Base-by-base conservation (phyloP, 2,797 vertebrate species). In the Spinus pinus region DNA sequence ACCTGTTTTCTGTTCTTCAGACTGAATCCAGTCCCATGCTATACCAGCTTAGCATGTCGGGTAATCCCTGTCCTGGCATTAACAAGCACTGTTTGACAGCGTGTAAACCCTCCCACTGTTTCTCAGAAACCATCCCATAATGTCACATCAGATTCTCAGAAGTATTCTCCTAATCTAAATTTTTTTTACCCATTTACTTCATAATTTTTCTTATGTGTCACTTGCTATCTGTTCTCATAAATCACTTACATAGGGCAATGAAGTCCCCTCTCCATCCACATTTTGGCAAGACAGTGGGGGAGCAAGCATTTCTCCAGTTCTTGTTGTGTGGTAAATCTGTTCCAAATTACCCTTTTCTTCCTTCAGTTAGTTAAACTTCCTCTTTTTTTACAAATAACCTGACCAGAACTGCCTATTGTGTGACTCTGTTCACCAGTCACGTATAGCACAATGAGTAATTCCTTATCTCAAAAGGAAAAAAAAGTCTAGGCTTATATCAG, bases 1-100 rank as follows among this genome's bases (percentile, higher is more conserved):
- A 74, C 42, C 27, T 50, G 56, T 50, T 28, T 84, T 27, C 41
- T 16, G 27, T 75, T 60, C 35, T 65, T 47, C 61, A 49, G 46
- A 81, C 33, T 37, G 21, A 93, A 81, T 44, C n/a, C 22, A 80
- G 56, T 25, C 33, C 35, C 31, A 64, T 80, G 25, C n/a, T 80
- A 0, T n/a, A 77, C 61, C 1, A 50, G 44, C 25, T n/a, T 41
- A 37, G 25, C 2, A 0, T 2, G 22, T 31, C 41, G 12, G 7
- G 23, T 67, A 66, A 83, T 37, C 61, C 28, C 51, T n/a, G 27
- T 30, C 31, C 27, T 6, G 37, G 37, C 49, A 56, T 62, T 75
- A 93, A 67, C 35, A 78, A 58, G 7, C 35, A 57, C 37, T 23
- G 17, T 35, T 79, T 50, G 41, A 53, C 62, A 53, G 23, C 9